Evolutionary conservation across 2,113 vertebrate genomes (phyloP).

Genomic region (Gymnarchus niloticus): DNA sequence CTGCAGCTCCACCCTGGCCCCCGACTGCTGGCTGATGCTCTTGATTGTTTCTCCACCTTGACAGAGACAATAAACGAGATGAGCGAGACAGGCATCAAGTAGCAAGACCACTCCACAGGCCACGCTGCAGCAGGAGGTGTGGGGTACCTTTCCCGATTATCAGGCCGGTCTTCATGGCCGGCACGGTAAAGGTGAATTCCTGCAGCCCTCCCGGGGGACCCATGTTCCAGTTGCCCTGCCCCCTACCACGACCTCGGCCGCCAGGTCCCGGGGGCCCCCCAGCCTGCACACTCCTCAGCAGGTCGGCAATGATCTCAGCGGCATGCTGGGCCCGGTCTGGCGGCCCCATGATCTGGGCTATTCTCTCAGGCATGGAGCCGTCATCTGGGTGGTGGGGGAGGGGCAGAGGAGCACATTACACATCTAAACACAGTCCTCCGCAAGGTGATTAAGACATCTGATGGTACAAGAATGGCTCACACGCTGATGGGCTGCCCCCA

Average conservation of each 20-base stretch:
- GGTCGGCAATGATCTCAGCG: conserved; percentile 91
- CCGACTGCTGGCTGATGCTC: conserved; percentile 95
- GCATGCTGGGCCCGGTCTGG: conserved; percentile 93
- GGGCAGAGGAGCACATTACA: not conserved
- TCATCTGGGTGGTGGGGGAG: conserved; percentile 68
- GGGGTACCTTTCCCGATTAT: conserved; percentile 90
- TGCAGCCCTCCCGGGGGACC: conserved; percentile 94
- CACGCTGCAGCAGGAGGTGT: not conserved
- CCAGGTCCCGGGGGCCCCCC: conserved; percentile 84
- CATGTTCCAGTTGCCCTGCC: conserved; percentile 98
- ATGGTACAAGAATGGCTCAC: no score
- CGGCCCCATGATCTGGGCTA: conserved; percentile 95
- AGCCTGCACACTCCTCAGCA: conserved; percentile 94
- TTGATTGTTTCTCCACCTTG: conserved; percentile 96
- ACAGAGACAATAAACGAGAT: conserved; percentile 2
- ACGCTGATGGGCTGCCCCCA: no score
- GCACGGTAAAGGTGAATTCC: conserved; percentile 96
- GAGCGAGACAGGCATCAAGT: not conserved
- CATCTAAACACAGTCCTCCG: not conserved
- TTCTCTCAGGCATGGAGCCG: conserved; percentile 91
- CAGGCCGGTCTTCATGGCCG: conserved; percentile 93
- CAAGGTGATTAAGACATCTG: no score
- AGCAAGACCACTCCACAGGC: no score
- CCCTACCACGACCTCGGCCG: conserved; percentile 86
- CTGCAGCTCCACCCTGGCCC: conserved; percentile 92